Percentiles rank a stretch among this genome's conserved stretches.
phyloP scores from a whole-genome alignment of 2,113 vertebrate genomes.

The Sorex araneus region DNA sequence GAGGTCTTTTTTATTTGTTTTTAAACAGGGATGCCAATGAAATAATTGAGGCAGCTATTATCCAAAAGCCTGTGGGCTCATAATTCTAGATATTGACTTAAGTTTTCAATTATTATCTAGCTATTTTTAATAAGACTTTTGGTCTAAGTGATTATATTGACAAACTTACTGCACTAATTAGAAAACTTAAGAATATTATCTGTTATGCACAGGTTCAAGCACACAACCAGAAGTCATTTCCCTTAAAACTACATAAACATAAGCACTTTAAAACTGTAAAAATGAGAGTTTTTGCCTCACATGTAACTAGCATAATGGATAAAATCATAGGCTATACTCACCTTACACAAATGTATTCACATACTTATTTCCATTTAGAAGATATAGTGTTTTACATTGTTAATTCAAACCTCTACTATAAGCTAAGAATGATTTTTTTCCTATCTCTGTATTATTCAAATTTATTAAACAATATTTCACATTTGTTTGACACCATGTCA shows the following conservation, averaged over 20 bases:
- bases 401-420: conserved; percentile 88
- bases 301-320: conserved; percentile 65
- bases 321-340: conserved; percentile 85
- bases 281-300: conserved; percentile 27
- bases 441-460: conserved; percentile 92
- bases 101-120: conserved; percentile 62
- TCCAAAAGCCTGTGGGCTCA: conserved; percentile 11
- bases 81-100: conserved; percentile 32
- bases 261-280: conserved; percentile 39
- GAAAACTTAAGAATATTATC: conserved; percentile 15
- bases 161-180: conserved; percentile 43
- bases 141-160: conserved; percentile 37
- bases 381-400: conserved; percentile 88
- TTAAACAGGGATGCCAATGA: conserved; percentile 54
- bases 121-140: conserved; percentile 54
- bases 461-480: conserved; percentile 97
- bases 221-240: background rate
- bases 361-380: conserved; percentile 92
- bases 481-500: conserved; percentile 96
- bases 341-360: conserved; percentile 90
- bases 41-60: conserved; percentile 1
- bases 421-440: conserved; percentile 91
- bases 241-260: conserved; percentile 7
- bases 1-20: conserved; percentile 14
- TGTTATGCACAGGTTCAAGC: background rate